A percentile compares a stretch with the other conserved stretches of the same genome.
Conservation (phyloP, 1,140 invertebrate species). For the Drosophila repleta region DNA sequence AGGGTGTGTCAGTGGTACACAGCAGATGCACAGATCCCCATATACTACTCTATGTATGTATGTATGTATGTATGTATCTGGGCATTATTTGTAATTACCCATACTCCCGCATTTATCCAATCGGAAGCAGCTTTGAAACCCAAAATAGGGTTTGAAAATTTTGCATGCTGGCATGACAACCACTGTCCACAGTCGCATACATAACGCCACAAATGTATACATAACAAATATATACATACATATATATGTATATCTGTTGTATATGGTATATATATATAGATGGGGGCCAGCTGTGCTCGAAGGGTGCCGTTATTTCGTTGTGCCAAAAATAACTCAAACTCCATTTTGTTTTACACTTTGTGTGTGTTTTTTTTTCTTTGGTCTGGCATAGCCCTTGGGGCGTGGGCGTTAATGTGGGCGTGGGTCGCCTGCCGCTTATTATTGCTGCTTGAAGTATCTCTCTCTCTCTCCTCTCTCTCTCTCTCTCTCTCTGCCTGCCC, state of each 20-base stretch:
- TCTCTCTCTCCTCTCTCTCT: neutral
- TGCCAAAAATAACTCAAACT: conserved; percentile 78
- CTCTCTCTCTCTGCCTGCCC: neutral
- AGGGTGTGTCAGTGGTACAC: conserved; percentile 72
- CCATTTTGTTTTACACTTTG: conserved; percentile 58
- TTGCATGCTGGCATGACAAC: conserved; percentile 67
- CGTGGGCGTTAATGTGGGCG: conserved; percentile 2
- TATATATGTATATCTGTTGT: conserved; percentile 9
- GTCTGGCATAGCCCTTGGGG: conserved; percentile 10
- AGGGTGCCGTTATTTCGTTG: conserved; percentile 82
- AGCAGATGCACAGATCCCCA: conserved; percentile 57
- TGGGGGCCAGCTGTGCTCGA: conserved; percentile 42
- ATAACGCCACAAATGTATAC: conserved; percentile 35
- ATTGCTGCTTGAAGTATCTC: neutral
- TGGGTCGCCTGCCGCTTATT: neutral
- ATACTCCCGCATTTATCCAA: conserved; percentile 79
- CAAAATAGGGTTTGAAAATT: conserved; percentile 82
- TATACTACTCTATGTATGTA: conserved; percentile 3
- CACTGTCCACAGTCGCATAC: conserved; percentile 19
- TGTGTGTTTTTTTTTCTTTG: neutral
- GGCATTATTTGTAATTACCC: conserved; percentile 82
- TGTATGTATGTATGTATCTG: conserved; percentile 11
- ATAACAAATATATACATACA: conserved; percentile 21
- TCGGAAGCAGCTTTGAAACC: conserved; percentile 83
- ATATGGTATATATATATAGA: conserved; percentile 12